Conservation (phyloP, 2,888 invertebrate species). For the Chrysolina oricalcia region DNA sequence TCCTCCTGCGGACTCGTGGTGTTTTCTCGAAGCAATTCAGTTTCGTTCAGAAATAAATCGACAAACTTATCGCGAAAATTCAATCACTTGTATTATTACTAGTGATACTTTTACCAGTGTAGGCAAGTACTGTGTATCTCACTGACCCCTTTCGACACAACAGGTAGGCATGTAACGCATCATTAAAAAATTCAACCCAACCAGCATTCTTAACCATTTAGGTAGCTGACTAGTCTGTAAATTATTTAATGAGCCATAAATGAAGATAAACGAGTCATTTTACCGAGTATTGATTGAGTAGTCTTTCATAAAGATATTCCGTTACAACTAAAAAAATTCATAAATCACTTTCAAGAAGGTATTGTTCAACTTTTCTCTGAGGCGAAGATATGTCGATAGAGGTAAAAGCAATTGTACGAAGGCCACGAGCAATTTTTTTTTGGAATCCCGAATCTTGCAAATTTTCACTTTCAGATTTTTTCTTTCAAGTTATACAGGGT, state of each 20-base stretch:
- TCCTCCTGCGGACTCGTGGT: no score
- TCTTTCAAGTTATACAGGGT: no score
- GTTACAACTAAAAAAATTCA: background rate
- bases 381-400: background rate
- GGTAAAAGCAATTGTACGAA: no score
- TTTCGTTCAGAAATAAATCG: no score
- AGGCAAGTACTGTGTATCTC: background rate
- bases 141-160: slow-evolving; percentile 10
- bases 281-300: slow-evolving; percentile 6
- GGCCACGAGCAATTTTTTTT: no score
- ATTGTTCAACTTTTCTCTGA: background rate
- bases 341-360: background rate
- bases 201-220: slow-evolving; percentile 7
- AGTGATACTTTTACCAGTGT: background rate
- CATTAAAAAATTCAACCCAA: background rate
- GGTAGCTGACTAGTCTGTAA: background rate
- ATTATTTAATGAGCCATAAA: slow-evolving; percentile 11
- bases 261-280: slow-evolving; percentile 15
- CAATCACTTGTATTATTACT: no score
- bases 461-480: no score
- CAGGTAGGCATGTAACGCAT: slow-evolving; percentile 1
- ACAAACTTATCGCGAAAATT: no score
- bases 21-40: no score
- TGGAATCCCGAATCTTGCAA: no score
- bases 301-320: background rate